A percentile compares a stretch with the other conserved stretches of the same genome.
These are phyloP conservation scores for Syrrhaptes paradoxus DNA, from an alignment of 2,113 vertebrate species.

Conservation along the genomic window DNA sequence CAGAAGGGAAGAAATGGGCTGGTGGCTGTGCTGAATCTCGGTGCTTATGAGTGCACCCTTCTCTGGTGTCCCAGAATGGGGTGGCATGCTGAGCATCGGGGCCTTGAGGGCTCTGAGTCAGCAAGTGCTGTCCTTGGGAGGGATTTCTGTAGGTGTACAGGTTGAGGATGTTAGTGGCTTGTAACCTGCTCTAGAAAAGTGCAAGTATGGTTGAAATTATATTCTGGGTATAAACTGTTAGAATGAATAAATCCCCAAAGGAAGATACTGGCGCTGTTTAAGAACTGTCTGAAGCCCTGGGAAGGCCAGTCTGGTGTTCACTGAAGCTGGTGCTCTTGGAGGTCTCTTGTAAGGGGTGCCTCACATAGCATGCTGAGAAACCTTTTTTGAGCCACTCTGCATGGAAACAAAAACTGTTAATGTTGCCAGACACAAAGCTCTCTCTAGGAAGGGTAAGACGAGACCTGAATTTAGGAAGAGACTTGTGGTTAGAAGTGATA, in stretches of 20 bases:
- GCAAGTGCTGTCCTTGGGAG: neutral
- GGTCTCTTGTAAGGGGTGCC: neutral
- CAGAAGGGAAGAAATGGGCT: neutral
- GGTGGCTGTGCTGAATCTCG: neutral
- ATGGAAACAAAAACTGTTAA: neutral
- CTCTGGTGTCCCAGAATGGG: neutral
- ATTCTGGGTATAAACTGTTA: neutral
- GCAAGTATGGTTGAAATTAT: neutral
- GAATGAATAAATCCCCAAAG: neutral
- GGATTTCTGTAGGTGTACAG: neutral
- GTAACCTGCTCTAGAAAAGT: neutral
- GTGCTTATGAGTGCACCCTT: neutral
- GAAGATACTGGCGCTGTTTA: neutral
- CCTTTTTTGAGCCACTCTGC: neutral
- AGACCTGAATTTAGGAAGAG: neutral
- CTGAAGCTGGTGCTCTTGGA: neutral
- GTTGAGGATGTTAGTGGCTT: neutral
- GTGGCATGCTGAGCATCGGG: neutral
- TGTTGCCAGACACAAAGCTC: neutral
- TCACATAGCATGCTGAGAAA: neutral
- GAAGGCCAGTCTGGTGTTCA: neutral
- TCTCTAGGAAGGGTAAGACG: neutral
- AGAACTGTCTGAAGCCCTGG: neutral
- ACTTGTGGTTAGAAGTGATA: neutral
- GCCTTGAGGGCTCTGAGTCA: neutral